Evolutionary conservation across 2,888 invertebrate species (phyloP).

Genomic region (Choreutis nemorana): DNA sequence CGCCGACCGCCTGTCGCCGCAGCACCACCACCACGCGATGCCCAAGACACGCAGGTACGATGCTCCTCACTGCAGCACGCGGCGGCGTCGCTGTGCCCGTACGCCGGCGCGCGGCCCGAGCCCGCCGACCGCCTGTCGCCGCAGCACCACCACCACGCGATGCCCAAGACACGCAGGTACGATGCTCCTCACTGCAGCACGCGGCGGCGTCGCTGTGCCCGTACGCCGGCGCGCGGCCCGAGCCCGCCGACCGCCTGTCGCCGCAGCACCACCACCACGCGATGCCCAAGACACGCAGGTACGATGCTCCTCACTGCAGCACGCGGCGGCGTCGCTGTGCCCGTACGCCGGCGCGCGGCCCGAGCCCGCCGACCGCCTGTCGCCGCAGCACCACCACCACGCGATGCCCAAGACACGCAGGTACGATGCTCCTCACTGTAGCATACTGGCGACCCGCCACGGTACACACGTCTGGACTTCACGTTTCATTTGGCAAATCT

Average conservation of each 20-base stretch:
- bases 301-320: no score
- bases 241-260: slow-evolving; percentile 13
- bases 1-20: slow-evolving; percentile 26
- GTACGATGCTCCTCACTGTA: no score
- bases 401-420: no score
- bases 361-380: slow-evolving; percentile 24
- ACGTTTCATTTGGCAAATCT: no score
- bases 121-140: slow-evolving; percentile 20
- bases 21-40: slow-evolving; percentile 14
- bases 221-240: slow-evolving; percentile 46
- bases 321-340: slow-evolving; percentile 75
- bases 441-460: no score
- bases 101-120: slow-evolving; percentile 33
- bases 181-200: slow-evolving; percentile 73
- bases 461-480: no score
- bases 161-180: slow-evolving; percentile 70
- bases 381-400: slow-evolving; percentile 18
- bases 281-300: no score
- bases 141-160: slow-evolving; percentile 32
- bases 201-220: slow-evolving; percentile 77
- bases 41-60: no score
- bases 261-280: slow-evolving; percentile 10
- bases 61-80: no score
- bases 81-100: slow-evolving; percentile 77
- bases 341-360: slow-evolving; percentile 65